These are phyloP conservation scores for Lathamus discolor DNA, from an alignment of 2,113 vertebrate species.

Conservation along the genomic window DNA sequence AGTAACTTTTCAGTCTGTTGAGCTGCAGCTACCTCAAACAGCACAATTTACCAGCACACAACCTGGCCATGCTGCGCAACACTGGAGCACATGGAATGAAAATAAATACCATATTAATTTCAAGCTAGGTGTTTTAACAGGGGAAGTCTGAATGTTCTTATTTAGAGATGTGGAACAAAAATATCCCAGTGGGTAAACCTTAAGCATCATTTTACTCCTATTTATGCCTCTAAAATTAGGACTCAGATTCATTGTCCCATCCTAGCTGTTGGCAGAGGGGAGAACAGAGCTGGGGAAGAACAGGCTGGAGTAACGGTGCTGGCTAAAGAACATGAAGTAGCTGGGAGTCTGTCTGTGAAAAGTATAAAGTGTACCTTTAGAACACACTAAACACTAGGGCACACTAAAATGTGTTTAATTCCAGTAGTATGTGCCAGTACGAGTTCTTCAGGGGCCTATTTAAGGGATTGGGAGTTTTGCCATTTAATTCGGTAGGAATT, in stretches of 20 bases:
- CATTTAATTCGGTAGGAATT: neutral
- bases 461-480: neutral
- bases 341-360: neutral
- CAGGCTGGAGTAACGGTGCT: neutral
- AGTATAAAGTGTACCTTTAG: neutral
- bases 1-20: neutral
- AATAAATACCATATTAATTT: neutral
- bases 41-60: neutral
- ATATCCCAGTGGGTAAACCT: neutral
- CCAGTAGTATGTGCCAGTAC: no score
- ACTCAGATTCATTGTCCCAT: neutral
- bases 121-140: neutral
- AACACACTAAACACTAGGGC: neutral
- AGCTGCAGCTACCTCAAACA: neutral
- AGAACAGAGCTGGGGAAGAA: neutral
- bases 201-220: neutral
- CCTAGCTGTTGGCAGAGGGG: neutral
- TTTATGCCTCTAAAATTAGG: neutral
- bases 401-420: neutral
- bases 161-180: neutral
- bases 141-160: neutral
- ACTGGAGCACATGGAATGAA: neutral
- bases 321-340: neutral
- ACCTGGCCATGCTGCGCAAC: neutral
- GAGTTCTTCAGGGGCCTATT: neutral